Base-by-base conservation (phyloP, 2,113 vertebrate species). In the Chroicocephalus ridibundus region DNA sequence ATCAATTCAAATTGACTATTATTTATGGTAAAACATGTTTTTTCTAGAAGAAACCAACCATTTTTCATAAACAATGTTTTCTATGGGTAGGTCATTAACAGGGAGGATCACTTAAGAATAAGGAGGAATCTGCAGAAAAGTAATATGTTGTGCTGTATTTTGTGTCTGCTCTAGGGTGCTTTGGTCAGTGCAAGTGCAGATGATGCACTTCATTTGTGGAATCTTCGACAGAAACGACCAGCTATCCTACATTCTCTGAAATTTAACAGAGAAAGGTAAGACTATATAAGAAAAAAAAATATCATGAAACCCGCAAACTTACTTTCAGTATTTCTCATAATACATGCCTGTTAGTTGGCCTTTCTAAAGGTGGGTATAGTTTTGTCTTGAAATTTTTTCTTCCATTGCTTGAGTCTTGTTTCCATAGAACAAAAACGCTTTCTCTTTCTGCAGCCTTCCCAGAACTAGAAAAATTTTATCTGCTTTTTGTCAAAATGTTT, bases 241-340 rank as follows among this genome's bases (percentile, higher is more conserved):
- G 99, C 99, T 34, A 94, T 99, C 95, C 99, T 99, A 77, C 99
- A 99, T 97, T 99, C 99, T 40, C 98, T 99, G 92, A 99, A 99
- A 97, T 99, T 99, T 98, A 99, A 99, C 96, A 98, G 99, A 97
- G 99, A 99, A 97, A 98, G 99, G 99, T 99, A 98, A 98, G 98
- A 74, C 69, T 66, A 5, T 60, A 17, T 78, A 40, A 72, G 17
- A n/a, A 17, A 62, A 79, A 71, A 4, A 84, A 34, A 44, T 17
- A 22, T 71, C 9, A 13, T 29, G 66, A 69, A 71, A 5, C 1
- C 2, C 25, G 4, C 12, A 26, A 11, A 10, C 21, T 64, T 57
- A 14, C 16, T 90, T 77, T 46, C 18, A 12, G 3, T 2, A 46
- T 88, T 92, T 86, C 32, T 88, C 49, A 13, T 21, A 65, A 51